Evolutionary conservation across 2,797 vertebrate genomes (phyloP).

Genomic region (Chromis chromis): DNA sequence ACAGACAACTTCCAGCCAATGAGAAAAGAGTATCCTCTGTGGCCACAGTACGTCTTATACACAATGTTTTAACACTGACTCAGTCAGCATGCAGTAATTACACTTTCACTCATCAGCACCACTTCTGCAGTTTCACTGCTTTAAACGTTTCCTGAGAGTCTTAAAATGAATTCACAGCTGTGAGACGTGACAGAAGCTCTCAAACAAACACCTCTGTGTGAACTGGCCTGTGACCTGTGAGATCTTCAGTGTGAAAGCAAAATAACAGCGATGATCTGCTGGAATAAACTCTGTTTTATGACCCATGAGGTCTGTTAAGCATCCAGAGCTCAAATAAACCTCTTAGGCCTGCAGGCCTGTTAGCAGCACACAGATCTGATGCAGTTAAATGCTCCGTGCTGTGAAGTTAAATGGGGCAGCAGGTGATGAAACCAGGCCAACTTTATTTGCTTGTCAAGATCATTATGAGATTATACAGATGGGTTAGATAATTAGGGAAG

Average conservation of each 20-base stretch:
- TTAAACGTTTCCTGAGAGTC: constrained; percentile 14
- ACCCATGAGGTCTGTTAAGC: constrained; percentile 25
- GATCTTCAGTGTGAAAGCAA: not conserved
- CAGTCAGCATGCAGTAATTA: no score
- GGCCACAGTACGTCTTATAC: not conserved
- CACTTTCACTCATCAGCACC: not conserved
- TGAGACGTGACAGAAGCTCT: not conserved
- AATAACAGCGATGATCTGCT: constrained; percentile 11
- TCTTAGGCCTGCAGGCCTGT: constrained; percentile 3
- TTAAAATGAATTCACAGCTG: not conserved
- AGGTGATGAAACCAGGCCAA: constrained; percentile 31
- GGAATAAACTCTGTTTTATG: constrained; percentile 21
- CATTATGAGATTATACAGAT: constrained; percentile 6
- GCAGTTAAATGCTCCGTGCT: constrained; percentile 14
- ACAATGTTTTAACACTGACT: not conserved
- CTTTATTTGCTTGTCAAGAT: constrained; percentile 9
- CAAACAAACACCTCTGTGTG: not conserved
- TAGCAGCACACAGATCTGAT: not conserved
- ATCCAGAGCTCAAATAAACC: constrained; percentile 19
- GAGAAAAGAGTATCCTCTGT: not conserved
- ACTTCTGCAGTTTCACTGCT: constrained; percentile 2
- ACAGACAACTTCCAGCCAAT: no score
- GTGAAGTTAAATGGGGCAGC: constrained; percentile 7
- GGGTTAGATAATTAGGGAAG: constrained; percentile 5
- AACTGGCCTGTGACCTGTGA: not conserved